These are phyloP conservation scores for Cygnus atratus DNA, from an alignment of 2,113 vertebrate genomes.

Conservation along the genomic window DNA sequence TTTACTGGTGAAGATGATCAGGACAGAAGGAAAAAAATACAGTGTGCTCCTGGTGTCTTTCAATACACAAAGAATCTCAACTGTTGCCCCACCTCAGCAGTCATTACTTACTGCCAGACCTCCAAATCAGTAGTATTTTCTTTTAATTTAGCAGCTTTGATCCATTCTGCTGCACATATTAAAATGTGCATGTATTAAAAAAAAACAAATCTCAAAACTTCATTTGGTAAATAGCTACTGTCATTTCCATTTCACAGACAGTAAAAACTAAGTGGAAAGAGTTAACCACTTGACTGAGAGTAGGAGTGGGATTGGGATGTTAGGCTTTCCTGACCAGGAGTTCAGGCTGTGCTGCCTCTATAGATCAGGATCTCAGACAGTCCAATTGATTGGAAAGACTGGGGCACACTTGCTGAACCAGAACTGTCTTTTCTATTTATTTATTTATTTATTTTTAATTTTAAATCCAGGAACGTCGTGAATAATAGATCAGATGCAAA, in stretches of 20 bases:
- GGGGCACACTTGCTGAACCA: not conserved
- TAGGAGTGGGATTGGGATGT: not conserved
- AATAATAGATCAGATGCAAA: slow-evolving; percentile 22
- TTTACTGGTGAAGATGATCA: slow-evolving; percentile 26
- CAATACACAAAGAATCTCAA: slow-evolving; percentile 37
- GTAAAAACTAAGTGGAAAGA: not conserved
- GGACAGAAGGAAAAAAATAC: slow-evolving; percentile 32
- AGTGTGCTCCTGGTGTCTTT: not conserved
- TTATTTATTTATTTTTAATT: not conserved
- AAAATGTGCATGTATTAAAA: too few species aligned
- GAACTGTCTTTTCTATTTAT: not conserved
- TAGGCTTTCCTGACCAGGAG: not conserved
- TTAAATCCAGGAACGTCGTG: not conserved
- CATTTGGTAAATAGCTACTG: not conserved
- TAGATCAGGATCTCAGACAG: not conserved
- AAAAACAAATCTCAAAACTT: not conserved
- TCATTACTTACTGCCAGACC: slow-evolving; percentile 30
- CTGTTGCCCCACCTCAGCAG: slow-evolving; percentile 32
- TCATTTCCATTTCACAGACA: not conserved
- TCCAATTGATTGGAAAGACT: not conserved
- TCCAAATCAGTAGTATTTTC: slow-evolving; percentile 21
- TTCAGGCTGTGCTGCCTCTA: not conserved
- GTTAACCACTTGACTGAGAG: not conserved
- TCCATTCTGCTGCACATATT: not conserved
- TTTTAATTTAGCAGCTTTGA: not conserved